Evolutionary conservation across 2,113 vertebrate genomes (phyloP).

Genomic region (Sceloporus tristichus): DNA sequence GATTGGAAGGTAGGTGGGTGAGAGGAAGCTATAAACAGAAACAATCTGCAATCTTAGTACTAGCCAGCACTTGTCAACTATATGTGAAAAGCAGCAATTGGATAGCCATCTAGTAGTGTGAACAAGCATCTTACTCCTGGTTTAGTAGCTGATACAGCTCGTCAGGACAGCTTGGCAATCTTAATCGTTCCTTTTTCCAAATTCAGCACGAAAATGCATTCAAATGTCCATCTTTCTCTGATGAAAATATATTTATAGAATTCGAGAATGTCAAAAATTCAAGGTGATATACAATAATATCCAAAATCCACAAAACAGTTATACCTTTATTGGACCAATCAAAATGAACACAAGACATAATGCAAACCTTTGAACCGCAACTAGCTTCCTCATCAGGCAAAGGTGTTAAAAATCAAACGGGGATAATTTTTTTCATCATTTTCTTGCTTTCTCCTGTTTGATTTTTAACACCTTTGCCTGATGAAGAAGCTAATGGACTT

Average conservation of each 20-base stretch:
- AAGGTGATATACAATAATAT: neutral
- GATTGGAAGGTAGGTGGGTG: neutral
- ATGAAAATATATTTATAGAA: neutral
- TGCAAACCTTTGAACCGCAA: too few relatives aligned
- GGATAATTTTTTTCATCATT: too few relatives aligned
- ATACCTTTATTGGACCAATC: too few relatives aligned
- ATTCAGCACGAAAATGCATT: slow-evolving; percentile 14
- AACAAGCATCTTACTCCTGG: neutral
- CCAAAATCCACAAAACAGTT: too few relatives aligned
- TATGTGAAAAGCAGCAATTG: slow-evolving; percentile 13
- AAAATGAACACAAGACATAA: too few relatives aligned
- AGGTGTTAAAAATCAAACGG: too few relatives aligned
- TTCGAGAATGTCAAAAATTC: neutral
- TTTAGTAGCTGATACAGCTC: neutral
- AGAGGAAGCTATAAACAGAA: neutral
- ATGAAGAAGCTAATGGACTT: too few relatives aligned
- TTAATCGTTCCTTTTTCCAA: slow-evolving; percentile 14
- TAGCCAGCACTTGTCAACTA: neutral
- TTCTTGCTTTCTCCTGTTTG: too few relatives aligned
- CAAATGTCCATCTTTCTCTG: neutral
- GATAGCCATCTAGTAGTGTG: neutral
- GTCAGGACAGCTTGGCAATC: slow-evolving; percentile 1
- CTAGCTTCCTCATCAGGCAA: too few relatives aligned
- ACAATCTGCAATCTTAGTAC: slow-evolving; percentile 11
- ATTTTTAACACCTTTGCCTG: too few relatives aligned